Evolutionary conservation across 2,113 vertebrate genomes (phyloP).

Genomic region (Sceloporus tristichus): DNA sequence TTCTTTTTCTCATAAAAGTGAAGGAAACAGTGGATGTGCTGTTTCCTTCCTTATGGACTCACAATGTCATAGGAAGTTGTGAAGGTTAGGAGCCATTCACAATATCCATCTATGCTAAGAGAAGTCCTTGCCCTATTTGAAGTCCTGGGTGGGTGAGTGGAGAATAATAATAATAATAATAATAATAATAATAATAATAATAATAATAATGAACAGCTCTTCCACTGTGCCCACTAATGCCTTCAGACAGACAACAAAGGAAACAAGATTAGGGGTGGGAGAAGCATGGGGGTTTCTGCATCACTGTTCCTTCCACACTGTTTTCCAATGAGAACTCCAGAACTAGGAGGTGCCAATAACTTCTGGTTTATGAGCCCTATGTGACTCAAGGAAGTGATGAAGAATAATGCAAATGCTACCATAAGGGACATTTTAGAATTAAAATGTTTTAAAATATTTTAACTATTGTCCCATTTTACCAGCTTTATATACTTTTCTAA

Average conservation of each 20-base stretch:
- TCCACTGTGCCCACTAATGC: background rate
- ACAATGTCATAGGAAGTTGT: background rate
- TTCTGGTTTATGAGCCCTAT: background rate
- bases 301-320: background rate
- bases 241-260: background rate
- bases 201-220: background rate
- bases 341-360: background rate
- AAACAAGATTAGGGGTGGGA: background rate
- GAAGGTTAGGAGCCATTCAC: background rate
- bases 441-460: background rate
- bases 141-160: background rate
- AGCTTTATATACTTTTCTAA: background rate
- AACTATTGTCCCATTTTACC: constrained; percentile 2
- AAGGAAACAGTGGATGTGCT: background rate
- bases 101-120: background rate
- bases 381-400: background rate
- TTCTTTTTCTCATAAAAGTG: background rate
- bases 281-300: background rate
- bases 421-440: background rate
- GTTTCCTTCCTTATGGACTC: background rate
- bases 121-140: background rate
- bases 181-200: background rate
- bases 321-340: background rate
- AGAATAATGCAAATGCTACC: background rate
- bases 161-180: too few species aligned